Evolutionary conservation across 2,888 invertebrate genomes (phyloP).

Genomic region (Drosophila tripunctata): DNA sequence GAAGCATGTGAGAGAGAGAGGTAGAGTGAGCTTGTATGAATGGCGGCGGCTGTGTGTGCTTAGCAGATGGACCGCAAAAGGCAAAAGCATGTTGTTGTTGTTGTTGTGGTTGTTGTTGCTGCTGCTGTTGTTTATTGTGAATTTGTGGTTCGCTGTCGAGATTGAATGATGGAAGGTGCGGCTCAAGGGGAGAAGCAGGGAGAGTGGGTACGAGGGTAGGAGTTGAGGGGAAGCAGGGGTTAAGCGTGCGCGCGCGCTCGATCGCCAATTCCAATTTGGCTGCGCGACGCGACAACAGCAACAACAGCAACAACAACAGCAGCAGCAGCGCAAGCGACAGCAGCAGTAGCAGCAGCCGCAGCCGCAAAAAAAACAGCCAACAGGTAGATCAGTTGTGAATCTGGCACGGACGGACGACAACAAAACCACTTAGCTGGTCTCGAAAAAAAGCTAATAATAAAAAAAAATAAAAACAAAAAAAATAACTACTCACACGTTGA

Average conservation of each 20-base stretch:
- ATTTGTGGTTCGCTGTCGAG: slow-evolving; percentile 22
- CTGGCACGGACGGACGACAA: slow-evolving; percentile 82
- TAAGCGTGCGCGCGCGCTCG: slow-evolving; percentile 43
- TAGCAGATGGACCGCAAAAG: slow-evolving; percentile 77
- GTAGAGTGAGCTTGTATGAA: slow-evolving; percentile 29
- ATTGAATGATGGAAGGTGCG: slow-evolving; percentile 23
- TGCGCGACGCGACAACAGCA: slow-evolving; percentile 36
- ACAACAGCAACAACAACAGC: slow-evolving; percentile 47
- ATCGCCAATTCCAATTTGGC: slow-evolving; percentile 67
- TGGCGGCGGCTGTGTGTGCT: slow-evolving; percentile 16
- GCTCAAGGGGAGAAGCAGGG: background rate
- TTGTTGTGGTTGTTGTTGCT: slow-evolving; percentile 36
- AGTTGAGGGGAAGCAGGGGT: slow-evolving; percentile 5
- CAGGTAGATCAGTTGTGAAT: slow-evolving; percentile 85
- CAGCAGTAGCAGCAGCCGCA: slow-evolving; percentile 57
- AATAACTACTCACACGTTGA: too few relatives aligned
- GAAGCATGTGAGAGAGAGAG: background rate
- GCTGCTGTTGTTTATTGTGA: slow-evolving; percentile 37
- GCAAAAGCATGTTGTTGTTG: slow-evolving; percentile 56
- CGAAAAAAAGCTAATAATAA: too few relatives aligned
- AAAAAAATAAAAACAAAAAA: too few relatives aligned
- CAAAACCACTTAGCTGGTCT: slow-evolving; percentile 73
- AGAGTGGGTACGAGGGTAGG: background rate
- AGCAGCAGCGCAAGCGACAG: slow-evolving; percentile 7
- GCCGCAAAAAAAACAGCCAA: slow-evolving; percentile 47